Evolutionary conservation across 2,113 vertebrate genomes (phyloP).

Genomic region (Anser cygnoides): DNA sequence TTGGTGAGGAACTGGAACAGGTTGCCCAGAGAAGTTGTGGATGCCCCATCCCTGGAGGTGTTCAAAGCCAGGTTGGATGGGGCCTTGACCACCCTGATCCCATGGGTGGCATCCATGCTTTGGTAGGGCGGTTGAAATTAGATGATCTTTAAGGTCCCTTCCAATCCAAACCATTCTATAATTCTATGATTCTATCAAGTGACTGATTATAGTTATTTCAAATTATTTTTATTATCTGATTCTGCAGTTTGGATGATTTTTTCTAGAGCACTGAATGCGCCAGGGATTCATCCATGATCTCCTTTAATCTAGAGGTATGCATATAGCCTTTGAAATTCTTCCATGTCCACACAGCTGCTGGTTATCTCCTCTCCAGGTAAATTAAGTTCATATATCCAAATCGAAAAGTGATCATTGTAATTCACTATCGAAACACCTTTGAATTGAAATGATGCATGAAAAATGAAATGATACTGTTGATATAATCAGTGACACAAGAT

Average conservation of each 20-base stretch:
- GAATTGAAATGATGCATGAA: neutral
- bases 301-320: neutral
- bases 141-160: too few species aligned
- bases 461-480: neutral
- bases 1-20: too few species aligned
- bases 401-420: neutral
- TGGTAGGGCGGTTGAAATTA: too few species aligned
- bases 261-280: neutral
- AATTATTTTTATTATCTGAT: neutral
- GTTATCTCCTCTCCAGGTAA: neutral
- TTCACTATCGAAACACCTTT: neutral
- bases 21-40: too few species aligned
- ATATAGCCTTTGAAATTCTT: neutral
- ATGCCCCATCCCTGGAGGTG: too few species aligned
- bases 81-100: too few species aligned
- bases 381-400: neutral
- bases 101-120: too few species aligned
- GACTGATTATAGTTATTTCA: neutral
- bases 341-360: neutral
- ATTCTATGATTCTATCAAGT: neutral
- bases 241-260: neutral
- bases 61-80: too few species aligned
- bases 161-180: too few species aligned
- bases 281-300: neutral
- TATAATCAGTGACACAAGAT: neutral